Evolutionary conservation across 2,888 invertebrate species (phyloP), one percentile per base, ranked within the genome.

Genomic region (Andrena haemorrhoa): DNA sequence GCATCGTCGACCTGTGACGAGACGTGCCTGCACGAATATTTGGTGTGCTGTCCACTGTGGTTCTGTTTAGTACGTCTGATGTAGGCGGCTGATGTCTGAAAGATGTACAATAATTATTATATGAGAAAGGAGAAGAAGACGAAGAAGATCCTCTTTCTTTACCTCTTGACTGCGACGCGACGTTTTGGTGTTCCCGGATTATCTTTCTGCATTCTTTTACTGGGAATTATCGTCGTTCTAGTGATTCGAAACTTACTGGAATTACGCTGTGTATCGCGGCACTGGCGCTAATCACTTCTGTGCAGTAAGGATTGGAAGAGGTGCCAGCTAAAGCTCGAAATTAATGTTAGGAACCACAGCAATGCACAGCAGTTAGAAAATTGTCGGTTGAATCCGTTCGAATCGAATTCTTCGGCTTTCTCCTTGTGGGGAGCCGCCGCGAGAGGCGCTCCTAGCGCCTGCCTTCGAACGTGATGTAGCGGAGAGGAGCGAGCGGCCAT

Each of bases 131-230:
- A 4, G 41, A n/a, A n/a, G n/a, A n/a, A n/a, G n/a, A n/a, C n/a
- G n/a, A 49, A n/a, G 47, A 63, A 8, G 41, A 41, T 12, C 16
- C 16, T 16, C 20, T 12, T 41, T 53, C 5, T 33, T 41, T 78
- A 89, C 87, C 71, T 85, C 78, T 72, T 81, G 69, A 73, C 5
- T n/a, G 0, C 66, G 75, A 51, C 71, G 66, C 16, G 73, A 51
- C 41, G 41, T 66, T 82, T 85, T 51, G 86, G 73, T 10, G 80
- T 85, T n/a, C 70, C 58, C 2, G 79, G 75, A 41, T 75, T 63
- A 31, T 86, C 81, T 56, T 84, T 83, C 35, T 88, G 84, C 89
- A 89, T 89, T 53, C 16, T 53, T 86, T 33, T 65, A 31, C 35
- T 12, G 53, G n/a, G 3, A 41, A 41, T 41, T 53, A 53, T 33